Evolutionary conservation across 2,113 vertebrate genomes (phyloP).

Genomic region (Solea senegalensis): DNA sequence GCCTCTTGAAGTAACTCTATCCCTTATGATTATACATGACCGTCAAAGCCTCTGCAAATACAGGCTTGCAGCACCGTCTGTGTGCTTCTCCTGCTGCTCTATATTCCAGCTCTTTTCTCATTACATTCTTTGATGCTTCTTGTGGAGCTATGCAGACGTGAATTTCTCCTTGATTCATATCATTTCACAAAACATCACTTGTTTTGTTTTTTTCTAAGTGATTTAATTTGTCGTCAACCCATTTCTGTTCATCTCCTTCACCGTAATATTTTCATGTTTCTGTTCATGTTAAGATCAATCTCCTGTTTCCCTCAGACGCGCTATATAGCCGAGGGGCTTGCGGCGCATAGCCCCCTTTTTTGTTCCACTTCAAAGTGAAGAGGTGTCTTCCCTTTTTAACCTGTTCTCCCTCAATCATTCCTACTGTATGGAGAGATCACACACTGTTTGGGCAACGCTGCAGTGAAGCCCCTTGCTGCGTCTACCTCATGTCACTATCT

Average conservation of each 20-base stretch:
- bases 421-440: conserved; percentile 54
- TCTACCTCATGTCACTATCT: conserved; percentile 61
- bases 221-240: conserved; percentile 67
- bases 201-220: conserved; percentile 72
- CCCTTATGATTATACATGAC: conserved; percentile 80
- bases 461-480: conserved; percentile 41
- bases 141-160: conserved; percentile 50
- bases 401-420: conserved; percentile 62
- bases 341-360: conserved; percentile 42
- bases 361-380: conserved; percentile 76
- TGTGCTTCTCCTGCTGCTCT: conserved; percentile 41
- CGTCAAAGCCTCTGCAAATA: conserved; percentile 75
- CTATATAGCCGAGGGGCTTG: conserved; percentile 64
- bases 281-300: conserved; percentile 65
- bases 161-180: conserved; percentile 65
- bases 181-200: conserved; percentile 58
- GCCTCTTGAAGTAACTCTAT: conserved; percentile 74
- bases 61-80: conserved; percentile 67
- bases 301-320: conserved; percentile 45
- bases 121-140: conserved; percentile 58
- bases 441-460: conserved; percentile 49
- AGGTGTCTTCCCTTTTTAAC: conserved; percentile 72
- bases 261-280: conserved; percentile 67
- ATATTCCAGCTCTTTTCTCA: conserved; percentile 21
- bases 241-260: conserved; percentile 30